These are phyloP conservation scores for Amphimedon queenslandica DNA, from an alignment of 37 sponge, comb jelly and placozoan genomes.

Conservation along the genomic window DNA sequence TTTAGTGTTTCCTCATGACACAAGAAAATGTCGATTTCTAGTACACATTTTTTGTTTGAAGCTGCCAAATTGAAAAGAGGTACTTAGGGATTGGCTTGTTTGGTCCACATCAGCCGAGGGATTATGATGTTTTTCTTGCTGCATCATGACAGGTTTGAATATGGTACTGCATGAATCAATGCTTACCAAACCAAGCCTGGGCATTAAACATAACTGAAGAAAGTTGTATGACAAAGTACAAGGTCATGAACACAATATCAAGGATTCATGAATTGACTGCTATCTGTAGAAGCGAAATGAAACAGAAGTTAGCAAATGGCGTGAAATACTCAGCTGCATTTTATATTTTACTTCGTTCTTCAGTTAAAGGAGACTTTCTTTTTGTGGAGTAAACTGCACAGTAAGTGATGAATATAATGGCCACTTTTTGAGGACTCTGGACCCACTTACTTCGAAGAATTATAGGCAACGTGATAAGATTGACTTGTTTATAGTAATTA, in stretches of 20 bases:
- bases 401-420: background rate
- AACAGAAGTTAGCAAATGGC: background rate
- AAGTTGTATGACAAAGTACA: constrained; percentile 1
- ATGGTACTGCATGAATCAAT: background rate
- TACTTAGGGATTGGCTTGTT: background rate
- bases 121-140: background rate
- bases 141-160: background rate
- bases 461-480: background rate
- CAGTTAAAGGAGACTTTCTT: background rate
- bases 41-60: background rate
- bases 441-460: background rate
- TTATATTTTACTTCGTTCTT: background rate
- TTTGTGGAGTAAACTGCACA: background rate
- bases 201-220: background rate
- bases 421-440: background rate
- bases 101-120: background rate
- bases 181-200: background rate
- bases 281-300: background rate
- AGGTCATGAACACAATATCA: background rate
- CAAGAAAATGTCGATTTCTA: background rate
- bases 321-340: background rate
- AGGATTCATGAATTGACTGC: background rate
- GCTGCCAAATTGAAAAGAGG: background rate
- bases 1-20: background rate
- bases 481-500: too few relatives aligned